phyloP scores from a whole-genome alignment of 2,888 invertebrate genomes.

The Sesia apiformis region DNA sequence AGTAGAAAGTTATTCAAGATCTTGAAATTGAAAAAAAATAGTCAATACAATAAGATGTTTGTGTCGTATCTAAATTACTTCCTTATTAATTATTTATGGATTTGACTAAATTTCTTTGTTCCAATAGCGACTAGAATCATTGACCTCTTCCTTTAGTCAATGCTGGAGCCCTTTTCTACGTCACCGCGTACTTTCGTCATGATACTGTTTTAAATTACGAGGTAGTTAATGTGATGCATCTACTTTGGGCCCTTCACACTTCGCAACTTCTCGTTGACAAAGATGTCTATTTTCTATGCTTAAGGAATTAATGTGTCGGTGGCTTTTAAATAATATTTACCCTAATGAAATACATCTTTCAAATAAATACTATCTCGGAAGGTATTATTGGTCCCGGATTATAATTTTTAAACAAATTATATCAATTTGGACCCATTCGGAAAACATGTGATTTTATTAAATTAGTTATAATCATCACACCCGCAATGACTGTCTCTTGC shows the following conservation, averaged over 20 bases:
- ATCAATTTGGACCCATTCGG: constrained; percentile 70
- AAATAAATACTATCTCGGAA: constrained; percentile 76
- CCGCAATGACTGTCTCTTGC: constrained; percentile 38
- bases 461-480: constrained; percentile 50
- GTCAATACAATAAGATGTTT: no score
- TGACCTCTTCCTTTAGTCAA: constrained; percentile 38
- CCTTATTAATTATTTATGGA: no score
- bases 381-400: constrained; percentile 68
- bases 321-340: constrained; percentile 71
- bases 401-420: constrained; percentile 77
- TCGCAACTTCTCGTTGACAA: constrained; percentile 70
- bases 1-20: no score
- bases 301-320: constrained; percentile 75
- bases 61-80: no score
- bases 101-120: constrained; percentile 28
- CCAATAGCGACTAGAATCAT: constrained; percentile 68
- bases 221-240: constrained; percentile 61
- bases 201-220: constrained; percentile 67
- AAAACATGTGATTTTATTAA: constrained; percentile 53
- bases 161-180: constrained; percentile 31
- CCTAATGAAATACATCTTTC: constrained; percentile 70
- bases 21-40: no score
- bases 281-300: constrained; percentile 69
- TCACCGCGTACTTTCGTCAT: constrained; percentile 45
- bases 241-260: constrained; percentile 34